Base-by-base conservation (phyloP, 2,797 vertebrate genomes). In the Galaxias olidus region DNA sequence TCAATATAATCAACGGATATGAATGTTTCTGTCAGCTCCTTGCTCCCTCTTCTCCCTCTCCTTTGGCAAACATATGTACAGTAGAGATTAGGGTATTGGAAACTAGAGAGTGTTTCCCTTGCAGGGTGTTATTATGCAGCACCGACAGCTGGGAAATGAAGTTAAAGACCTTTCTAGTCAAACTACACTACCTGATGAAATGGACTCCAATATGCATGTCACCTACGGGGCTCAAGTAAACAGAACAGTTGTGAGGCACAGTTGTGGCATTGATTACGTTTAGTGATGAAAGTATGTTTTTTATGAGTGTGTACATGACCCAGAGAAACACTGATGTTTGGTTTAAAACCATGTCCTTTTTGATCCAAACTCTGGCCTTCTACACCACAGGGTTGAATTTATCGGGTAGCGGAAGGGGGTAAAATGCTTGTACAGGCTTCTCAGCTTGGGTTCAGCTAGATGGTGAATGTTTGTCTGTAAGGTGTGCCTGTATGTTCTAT, bases 1-100 rank as follows among this genome's bases (percentile, higher is more conserved):
- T 62, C 49, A 18, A 20, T 51, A 19, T 52, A 44, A 52, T 62
- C 48, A 44, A 11, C 18, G 17, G 15, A 42, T 62, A 44, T 45
- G n/a, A 44, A 62, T 30, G 41, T 19, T 52, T 52, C 6, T 58
- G 41, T 58, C 56, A 9, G 10, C 8, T 40, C 30, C 48, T 40
- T 7, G 15, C 12, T 51, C n/a, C 48, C 17, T 59, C 18, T 30
- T 46, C 43, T 20, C 17, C 17, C 14, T 46, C 40, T 2, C 20
- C 12, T 6, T 18, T 9, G 48, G 40, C 30, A 61, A 50, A 17
- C 30, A 19, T 9, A 10, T 30, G 30, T 30, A 30, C 30, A 30
- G 30, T 30, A 6, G 3, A 30, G 30, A 30, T 30, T 3, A 30
- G 30, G 30, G 30, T 30, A 30, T 30, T 30, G 2, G 3, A 30